phyloP scores from a whole-genome alignment of 2,797 vertebrate genomes.

The Kryptolebias ocellatus region DNA sequence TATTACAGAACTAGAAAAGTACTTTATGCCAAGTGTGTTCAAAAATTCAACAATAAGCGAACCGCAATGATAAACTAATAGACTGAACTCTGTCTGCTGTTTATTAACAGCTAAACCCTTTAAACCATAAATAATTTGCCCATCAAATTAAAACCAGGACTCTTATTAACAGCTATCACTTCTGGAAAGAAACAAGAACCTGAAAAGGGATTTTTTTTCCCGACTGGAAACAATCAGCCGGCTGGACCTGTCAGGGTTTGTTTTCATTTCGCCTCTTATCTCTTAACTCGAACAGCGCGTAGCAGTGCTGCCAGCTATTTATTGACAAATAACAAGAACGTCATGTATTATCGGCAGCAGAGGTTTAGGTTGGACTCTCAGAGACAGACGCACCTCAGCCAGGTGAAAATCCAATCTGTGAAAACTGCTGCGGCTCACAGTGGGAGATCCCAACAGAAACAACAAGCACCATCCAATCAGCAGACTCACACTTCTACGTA shows the following conservation, averaged over 20 bases:
- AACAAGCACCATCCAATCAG: slow-evolving; percentile 64
- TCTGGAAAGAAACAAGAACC: slow-evolving; percentile 41
- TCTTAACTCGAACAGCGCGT: slow-evolving; percentile 1
- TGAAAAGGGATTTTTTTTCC: slow-evolving; percentile 40
- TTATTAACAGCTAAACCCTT: slow-evolving; percentile 30
- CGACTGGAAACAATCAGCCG: slow-evolving; percentile 55
- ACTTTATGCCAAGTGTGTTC: not conserved
- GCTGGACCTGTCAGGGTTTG: slow-evolving; percentile 19
- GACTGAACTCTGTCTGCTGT: slow-evolving; percentile 33
- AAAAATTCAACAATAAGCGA: slow-evolving; percentile 16
- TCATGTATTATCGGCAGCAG: slow-evolving; percentile 14
- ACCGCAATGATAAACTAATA: slow-evolving; percentile 42
- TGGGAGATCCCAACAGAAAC: slow-evolving; percentile 38
- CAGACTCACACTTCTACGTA: slow-evolving; percentile 41
- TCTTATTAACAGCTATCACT: slow-evolving; percentile 49
- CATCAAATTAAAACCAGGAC: slow-evolving; percentile 48
- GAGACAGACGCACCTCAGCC: slow-evolving; percentile 25
- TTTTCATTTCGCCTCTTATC: slow-evolving; percentile 41
- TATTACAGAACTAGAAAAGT: no score
- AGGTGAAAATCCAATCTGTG: slow-evolving; percentile 60
- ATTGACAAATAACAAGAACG: slow-evolving; percentile 50
- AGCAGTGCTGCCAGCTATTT: slow-evolving; percentile 29
- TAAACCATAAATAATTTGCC: slow-evolving; percentile 36
- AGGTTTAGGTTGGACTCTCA: not conserved
- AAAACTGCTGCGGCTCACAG: slow-evolving; percentile 59